Evolutionary conservation across 2,888 invertebrate genomes (phyloP).

Genomic region (Drosophila pegasa): DNA sequence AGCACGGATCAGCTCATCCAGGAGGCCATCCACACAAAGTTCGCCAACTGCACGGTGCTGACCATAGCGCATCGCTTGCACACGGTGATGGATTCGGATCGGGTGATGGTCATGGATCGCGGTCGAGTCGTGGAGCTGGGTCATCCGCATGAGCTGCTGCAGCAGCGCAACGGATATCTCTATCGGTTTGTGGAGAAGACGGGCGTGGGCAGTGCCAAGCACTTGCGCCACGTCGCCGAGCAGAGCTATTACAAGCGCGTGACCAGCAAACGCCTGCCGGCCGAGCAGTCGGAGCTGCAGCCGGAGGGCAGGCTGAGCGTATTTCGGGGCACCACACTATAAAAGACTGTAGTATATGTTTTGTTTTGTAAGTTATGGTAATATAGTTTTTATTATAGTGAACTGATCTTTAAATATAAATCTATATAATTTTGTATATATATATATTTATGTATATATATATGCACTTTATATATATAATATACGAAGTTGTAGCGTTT

Average conservation of each 20-base stretch:
- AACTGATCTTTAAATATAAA: slow-evolving; percentile 81
- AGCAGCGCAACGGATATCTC: slow-evolving; percentile 87
- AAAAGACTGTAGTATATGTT: slow-evolving; percentile 63
- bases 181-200: slow-evolving; percentile 89
- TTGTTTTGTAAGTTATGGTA: slow-evolving; percentile 76
- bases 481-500: slow-evolving; percentile 55
- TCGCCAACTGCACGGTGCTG: slow-evolving; percentile 93
- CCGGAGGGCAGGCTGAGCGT: slow-evolving; percentile 32
- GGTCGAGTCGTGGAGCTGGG: slow-evolving; percentile 91
- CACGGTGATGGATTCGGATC: slow-evolving; percentile 95
- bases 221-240: slow-evolving; percentile 87
- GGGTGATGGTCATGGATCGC: slow-evolving; percentile 92
- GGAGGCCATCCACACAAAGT: slow-evolving; percentile 91
- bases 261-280: slow-evolving; percentile 23
- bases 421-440: slow-evolving; percentile 56
- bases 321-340: slow-evolving; percentile 63
- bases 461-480: slow-evolving; percentile 68
- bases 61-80: slow-evolving; percentile 96
- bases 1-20: slow-evolving; percentile 94
- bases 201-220: slow-evolving; percentile 87
- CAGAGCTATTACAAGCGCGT: slow-evolving; percentile 83
- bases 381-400: slow-evolving; percentile 82
- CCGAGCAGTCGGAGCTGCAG: not conserved
- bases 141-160: slow-evolving; percentile 89
- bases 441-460: slow-evolving; percentile 57